Percentiles rank a stretch among this genome's conserved stretches.
These are phyloP conservation scores for Formica selysi DNA, from an alignment of 1,140 invertebrate species.

Conservation along the genomic window DNA sequence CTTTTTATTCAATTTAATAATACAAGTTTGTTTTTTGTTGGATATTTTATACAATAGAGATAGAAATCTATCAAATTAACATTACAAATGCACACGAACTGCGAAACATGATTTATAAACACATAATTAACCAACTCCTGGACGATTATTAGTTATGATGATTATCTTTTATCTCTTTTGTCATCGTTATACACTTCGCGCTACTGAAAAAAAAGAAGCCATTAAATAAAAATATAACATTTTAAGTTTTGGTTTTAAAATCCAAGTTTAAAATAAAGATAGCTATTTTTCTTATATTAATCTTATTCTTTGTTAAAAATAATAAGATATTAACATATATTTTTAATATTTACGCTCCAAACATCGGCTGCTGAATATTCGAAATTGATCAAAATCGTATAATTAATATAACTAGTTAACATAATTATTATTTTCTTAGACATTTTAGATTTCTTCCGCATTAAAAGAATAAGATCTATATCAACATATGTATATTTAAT, in stretches of 20 bases:
- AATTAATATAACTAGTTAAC: not conserved
- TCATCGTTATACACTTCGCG: no score
- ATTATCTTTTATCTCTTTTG: no score
- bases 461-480: not conserved
- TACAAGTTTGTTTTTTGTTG: no score
- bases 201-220: no score
- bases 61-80: no score
- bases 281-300: not conserved
- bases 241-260: not conserved
- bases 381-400: not conserved
- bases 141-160: no score
- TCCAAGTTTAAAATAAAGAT: not conserved
- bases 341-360: not conserved
- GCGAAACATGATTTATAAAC: no score
- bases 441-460: not conserved
- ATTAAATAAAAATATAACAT: not conserved
- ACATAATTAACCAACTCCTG: no score
- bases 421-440: constrained; percentile 8
- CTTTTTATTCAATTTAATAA: not conserved
- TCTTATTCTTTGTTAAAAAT: not conserved
- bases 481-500: not conserved
- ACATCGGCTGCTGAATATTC: not conserved
- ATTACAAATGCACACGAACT: no score
- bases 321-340: not conserved
- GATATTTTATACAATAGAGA: no score